These are phyloP conservation scores for Latrodectus geometricus DNA, from an alignment of 1,140 invertebrate genomes.

Conservation along the genomic window DNA sequence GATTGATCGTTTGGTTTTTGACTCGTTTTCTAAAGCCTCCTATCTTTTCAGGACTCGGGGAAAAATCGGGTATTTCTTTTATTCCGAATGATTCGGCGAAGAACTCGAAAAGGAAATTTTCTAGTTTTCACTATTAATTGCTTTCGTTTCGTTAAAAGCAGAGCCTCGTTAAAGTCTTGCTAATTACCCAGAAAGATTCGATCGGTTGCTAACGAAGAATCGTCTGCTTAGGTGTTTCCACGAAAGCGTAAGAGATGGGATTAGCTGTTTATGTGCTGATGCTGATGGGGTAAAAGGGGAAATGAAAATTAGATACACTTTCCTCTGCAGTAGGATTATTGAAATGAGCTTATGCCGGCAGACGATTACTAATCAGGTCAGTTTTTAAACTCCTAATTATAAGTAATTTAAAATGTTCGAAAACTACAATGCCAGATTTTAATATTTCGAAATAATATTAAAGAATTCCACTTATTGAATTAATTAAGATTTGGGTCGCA, in stretches of 20 bases:
- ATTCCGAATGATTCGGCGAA: neutral
- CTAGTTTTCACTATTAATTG: conserved; percentile 28
- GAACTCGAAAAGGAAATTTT: conserved; percentile 9
- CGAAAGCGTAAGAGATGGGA: neutral
- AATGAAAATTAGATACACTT: neutral
- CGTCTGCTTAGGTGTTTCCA: neutral
- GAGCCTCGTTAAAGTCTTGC: conserved; percentile 32
- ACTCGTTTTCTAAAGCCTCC: neutral
- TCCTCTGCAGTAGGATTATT: no score
- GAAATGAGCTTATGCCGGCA: neutral
- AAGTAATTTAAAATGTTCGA: neutral
- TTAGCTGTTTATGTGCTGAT: neutral
- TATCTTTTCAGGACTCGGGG: neutral
- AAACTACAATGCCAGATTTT: neutral
- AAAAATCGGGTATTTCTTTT: neutral
- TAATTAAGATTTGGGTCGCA: no score
- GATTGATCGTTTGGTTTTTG: neutral
- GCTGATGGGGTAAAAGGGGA: neutral
- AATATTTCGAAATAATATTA: neutral
- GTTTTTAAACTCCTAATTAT: neutral
- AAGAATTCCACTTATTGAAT: no score
- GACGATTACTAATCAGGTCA: neutral
- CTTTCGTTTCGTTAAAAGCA: neutral
- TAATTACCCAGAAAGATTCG: conserved; percentile 35
- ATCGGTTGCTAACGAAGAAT: conserved; percentile 21